Evolutionary conservation across 2,797 vertebrate genomes (phyloP).

Genomic region (Eutrigla gurnardus): DNA sequence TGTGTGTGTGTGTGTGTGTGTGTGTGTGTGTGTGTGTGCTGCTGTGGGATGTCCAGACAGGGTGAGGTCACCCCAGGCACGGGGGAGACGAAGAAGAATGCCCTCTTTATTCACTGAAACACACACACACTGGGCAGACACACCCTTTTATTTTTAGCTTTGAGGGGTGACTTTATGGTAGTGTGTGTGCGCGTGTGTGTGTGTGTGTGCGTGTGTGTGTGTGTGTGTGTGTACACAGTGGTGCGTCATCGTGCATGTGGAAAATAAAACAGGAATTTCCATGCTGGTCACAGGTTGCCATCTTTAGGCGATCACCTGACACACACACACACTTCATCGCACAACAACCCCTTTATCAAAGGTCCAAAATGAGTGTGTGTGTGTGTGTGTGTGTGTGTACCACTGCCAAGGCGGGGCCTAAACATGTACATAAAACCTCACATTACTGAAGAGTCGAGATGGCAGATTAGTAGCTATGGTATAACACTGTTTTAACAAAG

Average conservation of each 20-base stretch:
- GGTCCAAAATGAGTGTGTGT: conserved; percentile 21
- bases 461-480: conserved; percentile 52
- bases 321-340: conserved; percentile 16
- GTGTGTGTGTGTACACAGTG: conserved; percentile 27
- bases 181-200: conserved; percentile 30
- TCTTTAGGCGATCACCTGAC: conserved; percentile 56
- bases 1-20: conserved; percentile 39
- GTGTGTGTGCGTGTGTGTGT: conserved; percentile 34
- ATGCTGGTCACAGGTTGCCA: conserved; percentile 67
- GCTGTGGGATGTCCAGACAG: conserved; percentile 71
- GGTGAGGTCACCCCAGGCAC: conserved; percentile 65
- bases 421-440: conserved; percentile 52
- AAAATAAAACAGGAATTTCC: conserved; percentile 54
- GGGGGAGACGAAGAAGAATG: conserved; percentile 74
- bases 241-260: conserved; percentile 57
- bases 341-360: conserved; percentile 71
- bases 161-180: conserved; percentile 64
- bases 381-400: conserved; percentile 11
- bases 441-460: conserved; percentile 53
- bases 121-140: conserved; percentile 47
- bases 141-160: conserved; percentile 78
- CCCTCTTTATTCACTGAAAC: conserved; percentile 69
- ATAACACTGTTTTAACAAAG: conserved; percentile 25
- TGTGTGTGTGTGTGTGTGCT: conserved; percentile 42
- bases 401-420: conserved; percentile 27